Base-by-base conservation (phyloP, 2,113 vertebrate species). In the Picathartes gymnocephalus region DNA sequence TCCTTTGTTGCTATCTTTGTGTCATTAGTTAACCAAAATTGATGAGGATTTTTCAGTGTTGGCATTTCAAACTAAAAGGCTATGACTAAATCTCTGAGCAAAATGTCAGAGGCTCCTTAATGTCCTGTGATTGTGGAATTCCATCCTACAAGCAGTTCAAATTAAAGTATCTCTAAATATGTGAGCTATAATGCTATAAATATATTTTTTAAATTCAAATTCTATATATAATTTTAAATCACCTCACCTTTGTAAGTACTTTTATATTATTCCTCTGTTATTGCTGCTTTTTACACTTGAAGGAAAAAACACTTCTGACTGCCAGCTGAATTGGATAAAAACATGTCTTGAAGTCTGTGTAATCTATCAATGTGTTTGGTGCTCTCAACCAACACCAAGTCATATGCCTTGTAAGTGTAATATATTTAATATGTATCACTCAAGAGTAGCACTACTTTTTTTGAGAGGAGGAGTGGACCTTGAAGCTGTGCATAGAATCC, bases 341-440 rank as follows among this genome's bases (percentile, higher is more conserved):
- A 61, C 4, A 22, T 33, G 4, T 62, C 14, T 51, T 70, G 33
- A 58, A 6, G 4, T 57, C 50, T 81, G 7, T 31, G 16, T 73
- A 31, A 31, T 57, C 28, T 47, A 0, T 76, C 12, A 7, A 54
- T 19, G 2, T 77, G 37, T 71, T 87, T 72, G 31, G 21, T 62
- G 15, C 18, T 69, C 15, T 44, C 48, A 53, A 58, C 13, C 28
- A 83, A 15, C 25, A 72, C 57, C n/a, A 53, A 53, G 70, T 94
- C 21, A 37, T 45, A 44, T 54, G 40, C 76, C 81, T 93, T 94
- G 54, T 91, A 76, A 91, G 12, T 31, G 27, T 27, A 91, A 88
- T 92, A 64, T 74, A 74, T 95, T 85, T 82, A 11, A 95, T 96
- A 95, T 88, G 28, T 77, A 54, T 91, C 8, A 19, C 71, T 92